Conservation (phyloP, 2,113 vertebrate species). For the Desmodus rotundus region DNA sequence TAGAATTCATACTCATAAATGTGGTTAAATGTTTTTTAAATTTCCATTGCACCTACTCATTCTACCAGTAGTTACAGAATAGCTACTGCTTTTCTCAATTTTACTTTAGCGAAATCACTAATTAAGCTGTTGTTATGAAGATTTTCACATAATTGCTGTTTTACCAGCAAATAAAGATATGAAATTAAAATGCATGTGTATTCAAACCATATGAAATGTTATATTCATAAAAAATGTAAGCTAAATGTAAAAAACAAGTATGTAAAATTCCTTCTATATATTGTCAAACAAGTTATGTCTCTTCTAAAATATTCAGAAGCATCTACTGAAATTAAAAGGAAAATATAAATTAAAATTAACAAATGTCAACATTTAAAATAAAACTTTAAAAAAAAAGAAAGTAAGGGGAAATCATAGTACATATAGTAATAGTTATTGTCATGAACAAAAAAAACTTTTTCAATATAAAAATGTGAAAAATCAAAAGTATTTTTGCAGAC, state of each 20-base stretch:
- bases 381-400: no score
- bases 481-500: background rate
- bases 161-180: background rate
- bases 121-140: background rate
- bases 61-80: background rate
- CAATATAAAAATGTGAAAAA: background rate
- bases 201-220: background rate
- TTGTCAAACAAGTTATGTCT: background rate
- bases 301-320: slow-evolving; percentile 22
- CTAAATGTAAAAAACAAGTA: background rate
- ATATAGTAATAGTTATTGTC: background rate
- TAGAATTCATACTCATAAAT: slow-evolving; percentile 3
- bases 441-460: background rate
- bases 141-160: background rate
- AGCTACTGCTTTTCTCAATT: background rate
- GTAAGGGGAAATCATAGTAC: background rate
- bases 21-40: background rate
- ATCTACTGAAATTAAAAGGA: slow-evolving; percentile 25
- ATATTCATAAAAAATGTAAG: slow-evolving; percentile 10
- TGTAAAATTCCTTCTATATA: background rate
- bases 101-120: slow-evolving; percentile 10
- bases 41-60: background rate
- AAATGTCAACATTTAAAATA: slow-evolving; percentile 22
- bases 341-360: background rate
- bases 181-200: background rate